Evolutionary conservation across 1,140 invertebrate genomes (phyloP), one percentile per base, ranked within the genome.

Genomic region (Drosophila jambulina): DNA sequence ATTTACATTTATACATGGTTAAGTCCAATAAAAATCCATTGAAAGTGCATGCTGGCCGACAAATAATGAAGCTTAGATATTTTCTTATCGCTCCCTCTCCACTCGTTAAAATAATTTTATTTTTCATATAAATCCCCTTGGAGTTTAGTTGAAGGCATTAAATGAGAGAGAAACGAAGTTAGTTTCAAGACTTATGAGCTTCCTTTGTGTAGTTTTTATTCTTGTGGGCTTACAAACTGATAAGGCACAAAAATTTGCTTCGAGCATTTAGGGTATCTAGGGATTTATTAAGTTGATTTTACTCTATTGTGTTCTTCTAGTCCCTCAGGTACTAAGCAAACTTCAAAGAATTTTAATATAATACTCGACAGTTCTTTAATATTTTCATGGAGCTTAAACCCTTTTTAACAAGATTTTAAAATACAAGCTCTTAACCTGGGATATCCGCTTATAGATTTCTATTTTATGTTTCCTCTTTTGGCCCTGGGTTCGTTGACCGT

Each of bases 401-500:
- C 10, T 0, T 32, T 32, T 21, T 8, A 21, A 53, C 3, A 19
- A 17, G 4, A 4, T 25, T 48, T 25, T 4, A 4, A 25, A 48
- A 48, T 17, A n/a, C n/a, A 21, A 58, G 4, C 8, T 29, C 1
- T 17, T 17, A 2, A 17, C 5, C 6, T 25, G 15, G 23, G 15
- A 25, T 5, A 13, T 12, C 29, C 5, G 17, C 27, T n/a, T 6
- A 29, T 27, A 42, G 21, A 38, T 38, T 46, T 57, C 8, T 32
- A 13, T 0, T 25, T 38, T 34, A n/a, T 48, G 36, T 38, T n/a
- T 36, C 1, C 38, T 40, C 17, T 51, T 51, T 54, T 34, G 2
- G 5, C 6, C n/a, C 10, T 2, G 4, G 59, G 83, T 88, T 87
- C 83, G 68, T 88, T 88, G 84, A 88, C 83, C 83, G 82, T 88